Evolutionary conservation across 2,888 invertebrate species (phyloP), one percentile per base, ranked within the genome.

Genomic region (Ormyrus pomaceus): DNA sequence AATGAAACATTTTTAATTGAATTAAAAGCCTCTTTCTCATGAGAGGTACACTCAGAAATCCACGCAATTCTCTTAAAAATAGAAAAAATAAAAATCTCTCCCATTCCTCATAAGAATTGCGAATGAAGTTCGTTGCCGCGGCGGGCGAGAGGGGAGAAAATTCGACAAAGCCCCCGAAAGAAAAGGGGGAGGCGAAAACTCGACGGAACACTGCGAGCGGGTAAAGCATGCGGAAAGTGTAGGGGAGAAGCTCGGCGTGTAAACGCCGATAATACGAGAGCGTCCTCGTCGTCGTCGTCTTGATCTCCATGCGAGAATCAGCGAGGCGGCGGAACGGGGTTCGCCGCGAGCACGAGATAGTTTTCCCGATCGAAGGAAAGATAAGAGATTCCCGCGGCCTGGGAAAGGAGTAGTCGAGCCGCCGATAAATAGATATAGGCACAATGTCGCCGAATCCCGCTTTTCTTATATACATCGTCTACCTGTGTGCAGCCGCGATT

Each of bases 331-430:
- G 19, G 34, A 51, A 62, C n/a, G 10, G n/a, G 19, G 11, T 56
- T 1, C 2, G 9, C 13, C 9, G 34, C 34, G 70, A 11, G 50
- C 50, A 69, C 65, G 64, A 79, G 70, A 78, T 73, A 68, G 72
- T 68, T 78, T 68, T 59, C 58, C 68, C 46, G 68, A 66, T 59
- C 64, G n/a, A 34, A 11, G 51, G n/a, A 75, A 71, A 74, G 79
- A 82, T 75, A 78, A 69, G 69, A 59, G 48, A 61, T 19, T 45
- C 61, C 50, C 13, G 34, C 64, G 62, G 50, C 50, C 19, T 61
- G 56, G 13, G 74, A 65, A 66, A 59, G 61, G 55, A 56, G 70
- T 68, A 64, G 50, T 48, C 48, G 64, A 64, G 13, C 7, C 34
- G 55, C 9, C 45, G 13, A 7, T 55, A 13, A 6, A 13, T 2